phyloP scores from a whole-genome alignment of 1,140 invertebrate genomes.

The Vanessa atalanta region DNA sequence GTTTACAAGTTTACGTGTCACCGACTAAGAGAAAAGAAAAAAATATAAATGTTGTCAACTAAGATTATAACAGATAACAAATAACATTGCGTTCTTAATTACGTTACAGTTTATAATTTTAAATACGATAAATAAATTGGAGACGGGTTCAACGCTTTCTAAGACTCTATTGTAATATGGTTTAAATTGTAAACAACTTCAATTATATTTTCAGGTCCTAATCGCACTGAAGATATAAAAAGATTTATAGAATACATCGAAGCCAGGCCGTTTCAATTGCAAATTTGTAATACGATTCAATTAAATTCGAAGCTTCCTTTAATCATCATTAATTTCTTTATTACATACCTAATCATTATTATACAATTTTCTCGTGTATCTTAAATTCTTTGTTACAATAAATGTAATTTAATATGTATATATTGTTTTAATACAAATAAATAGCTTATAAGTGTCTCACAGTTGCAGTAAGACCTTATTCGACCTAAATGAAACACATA shows the following conservation, averaged over 20 bases:
- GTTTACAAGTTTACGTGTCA: no score
- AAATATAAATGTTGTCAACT: no score
- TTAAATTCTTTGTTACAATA: neutral
- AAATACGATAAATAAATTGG: no score
- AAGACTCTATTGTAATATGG: no score
- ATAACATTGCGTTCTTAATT: no score
- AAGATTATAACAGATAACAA: no score
- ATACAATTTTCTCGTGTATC: constrained; percentile 26
- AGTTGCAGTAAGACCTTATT: no score
- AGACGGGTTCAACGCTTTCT: no score
- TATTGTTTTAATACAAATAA: neutral
- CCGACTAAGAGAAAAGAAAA: no score
- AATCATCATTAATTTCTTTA: constrained; percentile 27
- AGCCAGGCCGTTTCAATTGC: constrained; percentile 31
- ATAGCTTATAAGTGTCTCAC: no score
- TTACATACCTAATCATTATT: constrained; percentile 38
- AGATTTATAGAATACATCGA: constrained; percentile 24
- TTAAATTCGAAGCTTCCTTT: constrained; percentile 32
- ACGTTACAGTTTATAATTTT: no score
- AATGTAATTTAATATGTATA: neutral
- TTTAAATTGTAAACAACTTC: neutral
- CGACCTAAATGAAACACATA: no score
- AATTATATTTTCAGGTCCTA: neutral
- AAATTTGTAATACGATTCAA: constrained; percentile 25
- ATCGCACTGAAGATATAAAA: constrained; percentile 8